Conservation (phyloP, 92 coral and sea anemone genomes). For the Epizoanthus scotinus region DNA sequence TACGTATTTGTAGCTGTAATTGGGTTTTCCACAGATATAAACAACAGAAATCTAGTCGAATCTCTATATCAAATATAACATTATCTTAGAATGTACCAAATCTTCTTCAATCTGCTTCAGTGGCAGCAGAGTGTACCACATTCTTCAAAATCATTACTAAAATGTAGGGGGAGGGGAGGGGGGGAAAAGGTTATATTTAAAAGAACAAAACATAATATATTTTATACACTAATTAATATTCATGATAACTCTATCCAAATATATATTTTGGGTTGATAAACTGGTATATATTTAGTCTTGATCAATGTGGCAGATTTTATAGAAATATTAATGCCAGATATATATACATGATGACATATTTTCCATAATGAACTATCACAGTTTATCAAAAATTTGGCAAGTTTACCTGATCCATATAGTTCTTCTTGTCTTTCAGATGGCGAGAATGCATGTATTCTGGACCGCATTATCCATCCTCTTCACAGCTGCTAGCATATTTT, state of each 20-base stretch:
- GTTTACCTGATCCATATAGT: background rate
- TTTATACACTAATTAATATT: too few species aligned
- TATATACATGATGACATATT: background rate
- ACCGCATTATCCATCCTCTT: conserved; percentile 62
- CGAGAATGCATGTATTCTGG: conserved; percentile 75
- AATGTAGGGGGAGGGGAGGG: too few species aligned
- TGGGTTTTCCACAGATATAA: background rate
- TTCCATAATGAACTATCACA: background rate
- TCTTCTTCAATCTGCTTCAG: background rate
- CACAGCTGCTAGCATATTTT: conserved; percentile 58
- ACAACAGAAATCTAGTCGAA: background rate
- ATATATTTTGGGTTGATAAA: too few species aligned
- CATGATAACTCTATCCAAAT: too few species aligned
- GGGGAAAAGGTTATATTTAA: too few species aligned
- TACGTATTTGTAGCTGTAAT: background rate
- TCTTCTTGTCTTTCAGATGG: conserved; percentile 58
- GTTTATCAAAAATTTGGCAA: background rate
- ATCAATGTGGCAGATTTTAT: too few species aligned
- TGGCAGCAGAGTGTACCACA: too few species aligned
- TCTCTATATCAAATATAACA: background rate
- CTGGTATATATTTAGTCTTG: too few species aligned
- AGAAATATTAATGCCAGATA: too few species aligned
- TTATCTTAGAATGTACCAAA: background rate
- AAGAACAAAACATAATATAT: too few species aligned
- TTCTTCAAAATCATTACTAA: too few species aligned